Percentiles rank a stretch among this genome's conserved stretches.
Conservation (phyloP, 2,113 vertebrate species). For the Vidua macroura region DNA sequence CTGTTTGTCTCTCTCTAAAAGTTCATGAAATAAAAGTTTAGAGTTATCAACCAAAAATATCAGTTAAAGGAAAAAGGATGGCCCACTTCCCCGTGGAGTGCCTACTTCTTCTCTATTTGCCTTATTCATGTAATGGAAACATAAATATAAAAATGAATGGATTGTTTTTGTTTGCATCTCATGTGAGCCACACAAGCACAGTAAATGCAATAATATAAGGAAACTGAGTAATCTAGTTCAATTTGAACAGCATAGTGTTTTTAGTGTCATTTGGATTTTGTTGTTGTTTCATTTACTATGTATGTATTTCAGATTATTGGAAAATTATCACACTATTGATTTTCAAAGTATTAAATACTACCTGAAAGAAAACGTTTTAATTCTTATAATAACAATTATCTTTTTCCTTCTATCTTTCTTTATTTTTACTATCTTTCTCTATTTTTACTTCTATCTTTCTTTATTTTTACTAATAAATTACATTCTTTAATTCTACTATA, state of each 20-base stretch:
- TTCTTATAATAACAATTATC: background rate
- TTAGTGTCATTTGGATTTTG: background rate
- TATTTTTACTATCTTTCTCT: background rate
- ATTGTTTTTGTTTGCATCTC: background rate
- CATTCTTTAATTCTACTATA: background rate
- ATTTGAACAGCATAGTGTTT: background rate
- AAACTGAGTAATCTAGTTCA: background rate
- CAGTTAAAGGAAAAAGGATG: background rate
- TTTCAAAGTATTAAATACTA: background rate
- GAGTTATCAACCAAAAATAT: background rate
- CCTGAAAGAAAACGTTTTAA: background rate
- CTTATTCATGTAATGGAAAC: background rate
- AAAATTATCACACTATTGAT: background rate
- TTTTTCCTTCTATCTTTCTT: background rate
- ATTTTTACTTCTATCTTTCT: background rate
- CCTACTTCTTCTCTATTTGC: background rate
- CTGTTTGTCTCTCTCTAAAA: background rate
- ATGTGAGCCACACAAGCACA: background rate
- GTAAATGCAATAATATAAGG: background rate
- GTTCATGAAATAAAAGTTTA: background rate
- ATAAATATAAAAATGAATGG: background rate
- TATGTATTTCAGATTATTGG: background rate
- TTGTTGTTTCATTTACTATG: background rate
- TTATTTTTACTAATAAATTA: background rate
- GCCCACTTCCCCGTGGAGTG: background rate